Percentiles rank a stretch among this genome's conserved stretches.
Conservation (phyloP, 2,113 vertebrate genomes). For the Stigmatopora nigra region DNA sequence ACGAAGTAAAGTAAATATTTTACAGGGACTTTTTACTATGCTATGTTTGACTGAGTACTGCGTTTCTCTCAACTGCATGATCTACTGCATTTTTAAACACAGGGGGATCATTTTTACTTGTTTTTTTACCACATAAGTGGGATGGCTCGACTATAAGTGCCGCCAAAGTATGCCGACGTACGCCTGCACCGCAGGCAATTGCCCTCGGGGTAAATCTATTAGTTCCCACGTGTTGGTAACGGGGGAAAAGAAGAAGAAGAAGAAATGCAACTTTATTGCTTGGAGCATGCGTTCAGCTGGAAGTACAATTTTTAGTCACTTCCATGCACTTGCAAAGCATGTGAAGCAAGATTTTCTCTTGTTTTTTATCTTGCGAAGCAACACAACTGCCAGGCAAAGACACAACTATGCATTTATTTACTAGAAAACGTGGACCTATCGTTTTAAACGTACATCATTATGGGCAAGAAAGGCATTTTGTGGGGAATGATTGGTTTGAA, state of each 20-base stretch:
- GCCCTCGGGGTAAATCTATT: slow-evolving; percentile 48
- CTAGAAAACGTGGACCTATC: neutral
- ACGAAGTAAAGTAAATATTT: neutral
- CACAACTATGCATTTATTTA: neutral
- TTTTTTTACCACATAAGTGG: slow-evolving; percentile 23
- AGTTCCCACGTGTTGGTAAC: slow-evolving; percentile 40
- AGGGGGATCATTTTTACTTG: slow-evolving; percentile 12
- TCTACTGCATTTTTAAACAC: slow-evolving; percentile 4
- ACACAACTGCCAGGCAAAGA: neutral
- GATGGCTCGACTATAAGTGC: slow-evolving; percentile 21
- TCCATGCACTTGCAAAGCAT: slow-evolving; percentile 30
- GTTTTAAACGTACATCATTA: neutral
- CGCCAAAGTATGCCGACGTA: slow-evolving; percentile 18
- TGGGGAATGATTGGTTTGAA: too few relatives aligned
- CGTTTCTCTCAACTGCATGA: neutral
- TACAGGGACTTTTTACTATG: neutral
- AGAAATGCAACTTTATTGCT: too few relatives aligned
- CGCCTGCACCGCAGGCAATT: slow-evolving; percentile 34
- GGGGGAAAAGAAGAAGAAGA: slow-evolving; percentile 14
- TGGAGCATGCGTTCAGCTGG: slow-evolving; percentile 7
- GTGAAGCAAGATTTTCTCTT: slow-evolving; percentile 1
- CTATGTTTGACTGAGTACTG: neutral
- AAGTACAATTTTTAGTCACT: slow-evolving; percentile 43
- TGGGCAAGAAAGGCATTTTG: neutral
- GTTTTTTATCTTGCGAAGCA: neutral